Conservation (phyloP, 1,140 invertebrate species). For the Aphis gossypii region DNA sequence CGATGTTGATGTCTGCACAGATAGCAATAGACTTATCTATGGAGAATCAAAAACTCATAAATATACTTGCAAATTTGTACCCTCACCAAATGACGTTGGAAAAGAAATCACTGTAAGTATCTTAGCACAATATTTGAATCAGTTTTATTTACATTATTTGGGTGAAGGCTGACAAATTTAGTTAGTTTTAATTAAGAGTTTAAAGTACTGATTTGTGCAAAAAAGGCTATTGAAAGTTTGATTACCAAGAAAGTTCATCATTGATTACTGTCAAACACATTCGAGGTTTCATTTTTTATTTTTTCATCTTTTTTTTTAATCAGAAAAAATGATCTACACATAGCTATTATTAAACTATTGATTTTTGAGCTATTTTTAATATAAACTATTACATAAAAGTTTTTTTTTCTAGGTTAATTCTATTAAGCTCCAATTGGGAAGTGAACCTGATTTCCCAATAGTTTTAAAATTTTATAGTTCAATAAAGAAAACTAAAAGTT, state of each 20-base stretch:
- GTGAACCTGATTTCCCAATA: conserved; percentile 47
- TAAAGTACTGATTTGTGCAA: too few species aligned
- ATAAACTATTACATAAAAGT: neutral
- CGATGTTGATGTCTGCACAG: conserved; percentile 65
- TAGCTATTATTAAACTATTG: neutral
- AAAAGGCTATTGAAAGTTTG: too few species aligned
- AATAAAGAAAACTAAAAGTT: conserved; percentile 35
- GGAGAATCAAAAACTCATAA: conserved; percentile 27
- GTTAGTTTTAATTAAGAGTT: too few species aligned
- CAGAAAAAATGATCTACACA: neutral
- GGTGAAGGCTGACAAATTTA: too few species aligned
- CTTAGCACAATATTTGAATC: too few species aligned
- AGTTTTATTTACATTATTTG: too few species aligned
- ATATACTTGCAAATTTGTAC: conserved; percentile 45
- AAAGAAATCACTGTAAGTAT: conserved; percentile 56
- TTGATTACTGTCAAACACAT: neutral
- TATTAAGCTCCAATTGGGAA: conserved; percentile 38
- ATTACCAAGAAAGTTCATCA: neutral
- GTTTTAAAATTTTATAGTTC: conserved; percentile 42
- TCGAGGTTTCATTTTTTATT: neutral
- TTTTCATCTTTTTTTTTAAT: neutral
- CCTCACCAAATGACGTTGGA: conserved; percentile 36
- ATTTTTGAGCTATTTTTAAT: neutral
- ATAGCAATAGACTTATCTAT: conserved; percentile 40
- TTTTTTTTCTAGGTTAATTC: conserved; percentile 14